Percentiles rank a stretch among this genome's conserved stretches.
These are phyloP conservation scores for Eupithecia exiguata DNA, from an alignment of 2,888 invertebrate genomes.

Conservation along the genomic window DNA sequence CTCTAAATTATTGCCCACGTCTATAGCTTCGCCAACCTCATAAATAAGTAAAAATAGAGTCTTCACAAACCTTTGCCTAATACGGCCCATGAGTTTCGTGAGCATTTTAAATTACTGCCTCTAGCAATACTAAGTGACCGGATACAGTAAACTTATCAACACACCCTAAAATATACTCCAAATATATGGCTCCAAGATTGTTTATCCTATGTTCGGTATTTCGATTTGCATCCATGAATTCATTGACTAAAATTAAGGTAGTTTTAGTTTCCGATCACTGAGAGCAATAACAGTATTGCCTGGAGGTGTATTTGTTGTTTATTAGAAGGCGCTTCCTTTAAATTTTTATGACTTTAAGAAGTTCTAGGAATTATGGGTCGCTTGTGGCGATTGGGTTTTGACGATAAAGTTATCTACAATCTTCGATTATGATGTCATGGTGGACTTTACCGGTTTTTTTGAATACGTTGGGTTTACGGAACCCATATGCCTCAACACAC, in stretches of 20 bases:
- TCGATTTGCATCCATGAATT: slow-evolving; percentile 77
- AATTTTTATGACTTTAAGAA: slow-evolving; percentile 52
- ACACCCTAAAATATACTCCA: slow-evolving; percentile 42
- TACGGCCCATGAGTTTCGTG: slow-evolving; percentile 70
- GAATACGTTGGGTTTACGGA: not conserved
- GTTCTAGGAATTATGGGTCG: slow-evolving; percentile 35
- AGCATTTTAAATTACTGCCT: slow-evolving; percentile 79
- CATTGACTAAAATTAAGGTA: slow-evolving; percentile 80
- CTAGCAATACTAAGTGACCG: slow-evolving; percentile 73
- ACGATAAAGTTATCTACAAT: slow-evolving; percentile 20
- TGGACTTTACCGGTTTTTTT: not conserved
- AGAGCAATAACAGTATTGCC: slow-evolving; percentile 74
- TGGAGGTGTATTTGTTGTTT: slow-evolving; percentile 63
- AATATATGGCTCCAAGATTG: slow-evolving; percentile 36
- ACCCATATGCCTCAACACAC: not conserved
- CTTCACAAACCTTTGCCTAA: slow-evolving; percentile 69
- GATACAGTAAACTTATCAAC: slow-evolving; percentile 64
- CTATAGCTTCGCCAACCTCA: slow-evolving; percentile 46
- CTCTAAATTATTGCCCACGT: slow-evolving; percentile 43
- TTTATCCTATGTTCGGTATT: slow-evolving; percentile 36
- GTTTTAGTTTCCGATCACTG: slow-evolving; percentile 70
- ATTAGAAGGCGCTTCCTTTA: slow-evolving; percentile 70
- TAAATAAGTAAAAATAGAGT: slow-evolving; percentile 66
- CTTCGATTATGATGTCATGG: slow-evolving; percentile 7
- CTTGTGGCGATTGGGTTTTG: slow-evolving; percentile 34